These are phyloP conservation scores for Syngnathus typhle DNA, from an alignment of 2,113 vertebrate species.

Conservation along the genomic window DNA sequence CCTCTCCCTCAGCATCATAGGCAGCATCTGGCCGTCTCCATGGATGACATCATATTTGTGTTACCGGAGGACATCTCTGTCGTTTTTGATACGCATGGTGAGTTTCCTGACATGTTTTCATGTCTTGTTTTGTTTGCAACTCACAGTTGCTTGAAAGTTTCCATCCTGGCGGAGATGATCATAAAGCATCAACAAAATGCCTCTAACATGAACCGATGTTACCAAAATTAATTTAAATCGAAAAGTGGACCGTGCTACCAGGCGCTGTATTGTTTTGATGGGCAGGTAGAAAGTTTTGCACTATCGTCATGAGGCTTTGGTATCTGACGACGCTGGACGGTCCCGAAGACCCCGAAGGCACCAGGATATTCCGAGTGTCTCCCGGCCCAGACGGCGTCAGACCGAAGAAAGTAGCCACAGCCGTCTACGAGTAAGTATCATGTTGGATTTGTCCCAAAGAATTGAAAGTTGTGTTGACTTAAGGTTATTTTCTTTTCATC, in stretches of 20 bases:
- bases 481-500: too few relatives aligned
- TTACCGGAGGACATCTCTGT: constrained; percentile 52
- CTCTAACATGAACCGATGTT: too few relatives aligned
- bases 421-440: constrained; percentile 56
- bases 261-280: neutral
- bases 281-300: constrained; percentile 51
- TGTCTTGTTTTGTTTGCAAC: too few relatives aligned
- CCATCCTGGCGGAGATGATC: too few relatives aligned
- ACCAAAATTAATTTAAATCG: too few relatives aligned
- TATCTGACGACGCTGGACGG: constrained; percentile 45
- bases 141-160: too few relatives aligned
- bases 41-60: constrained; percentile 52
- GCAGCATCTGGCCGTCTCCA: constrained; percentile 35
- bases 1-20: constrained; percentile 28
- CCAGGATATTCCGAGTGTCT: constrained; percentile 50
- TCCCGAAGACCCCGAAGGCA: constrained; percentile 50
- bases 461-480: too few relatives aligned
- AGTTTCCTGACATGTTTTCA: constrained; percentile 1
- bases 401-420: constrained; percentile 51
- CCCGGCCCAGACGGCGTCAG: constrained; percentile 11
- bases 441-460: too few relatives aligned
- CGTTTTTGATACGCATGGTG: constrained; percentile 39
- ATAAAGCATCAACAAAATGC: too few relatives aligned
- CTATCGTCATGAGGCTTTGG: constrained; percentile 52
- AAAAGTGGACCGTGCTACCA: too few relatives aligned